These are phyloP conservation scores for Danaus chrysippus DNA, from an alignment of 2,888 invertebrate genomes.

Conservation along the genomic window DNA sequence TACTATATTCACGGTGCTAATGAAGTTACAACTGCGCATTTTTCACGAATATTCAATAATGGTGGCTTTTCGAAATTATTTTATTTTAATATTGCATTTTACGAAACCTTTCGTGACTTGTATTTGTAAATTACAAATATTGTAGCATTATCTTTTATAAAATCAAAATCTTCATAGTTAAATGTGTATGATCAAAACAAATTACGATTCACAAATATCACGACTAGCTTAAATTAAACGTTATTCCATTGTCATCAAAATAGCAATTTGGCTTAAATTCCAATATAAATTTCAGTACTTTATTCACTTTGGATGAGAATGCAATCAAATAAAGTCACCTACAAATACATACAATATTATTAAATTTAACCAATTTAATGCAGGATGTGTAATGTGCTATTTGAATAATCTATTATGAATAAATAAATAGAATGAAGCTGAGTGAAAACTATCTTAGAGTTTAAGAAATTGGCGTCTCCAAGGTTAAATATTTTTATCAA, in stretches of 20 bases:
- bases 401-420: background rate
- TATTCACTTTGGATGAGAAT: conserved; percentile 30
- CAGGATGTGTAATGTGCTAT: background rate
- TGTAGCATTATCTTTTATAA: background rate
- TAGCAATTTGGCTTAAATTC: conserved; percentile 28
- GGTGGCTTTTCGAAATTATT: too few relatives aligned
- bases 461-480: too few relatives aligned
- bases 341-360: background rate
- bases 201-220: conserved; percentile 18
- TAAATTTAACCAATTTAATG: background rate
- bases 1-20: too few relatives aligned
- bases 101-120: too few relatives aligned
- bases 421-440: too few relatives aligned
- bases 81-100: too few relatives aligned
- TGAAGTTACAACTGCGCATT: too few relatives aligned
- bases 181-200: conserved; percentile 20
- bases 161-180: background rate
- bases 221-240: conserved; percentile 23
- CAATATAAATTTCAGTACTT: conserved; percentile 26
- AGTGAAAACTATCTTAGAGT: too few relatives aligned
- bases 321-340: conserved; percentile 19
- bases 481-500: too few relatives aligned
- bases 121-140: background rate
- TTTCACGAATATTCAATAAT: too few relatives aligned
- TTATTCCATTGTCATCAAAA: conserved; percentile 23